phyloP scores from a whole-genome alignment of 2,797 vertebrate genomes.

The Oryzias dopingdopingensis region DNA sequence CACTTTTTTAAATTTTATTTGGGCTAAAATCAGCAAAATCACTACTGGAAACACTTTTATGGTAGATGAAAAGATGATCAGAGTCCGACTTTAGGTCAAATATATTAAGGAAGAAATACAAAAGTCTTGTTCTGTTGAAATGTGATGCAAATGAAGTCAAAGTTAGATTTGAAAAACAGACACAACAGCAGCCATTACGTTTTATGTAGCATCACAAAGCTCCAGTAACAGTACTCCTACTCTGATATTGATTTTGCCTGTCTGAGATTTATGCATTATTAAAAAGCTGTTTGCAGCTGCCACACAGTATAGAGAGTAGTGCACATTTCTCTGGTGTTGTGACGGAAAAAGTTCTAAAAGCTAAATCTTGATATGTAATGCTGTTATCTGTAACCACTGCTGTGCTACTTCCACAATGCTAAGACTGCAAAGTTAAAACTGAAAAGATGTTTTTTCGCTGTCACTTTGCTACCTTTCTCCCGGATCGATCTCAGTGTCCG shows the following conservation, averaged over 20 bases:
- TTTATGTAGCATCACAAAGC: constrained; percentile 57
- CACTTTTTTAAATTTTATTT: too few relatives aligned
- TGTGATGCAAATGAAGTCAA: constrained; percentile 8
- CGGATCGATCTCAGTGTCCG: constrained; percentile 55
- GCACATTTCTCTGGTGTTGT: constrained; percentile 20
- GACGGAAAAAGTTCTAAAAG: not conserved
- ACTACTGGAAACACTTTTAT: too few relatives aligned
- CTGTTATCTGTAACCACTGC: constrained; percentile 1
- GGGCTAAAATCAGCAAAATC: too few relatives aligned
- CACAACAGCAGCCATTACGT: constrained; percentile 73
- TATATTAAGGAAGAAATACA: too few relatives aligned
- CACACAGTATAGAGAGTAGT: constrained; percentile 19
- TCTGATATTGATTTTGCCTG: constrained; percentile 58
- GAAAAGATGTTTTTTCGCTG: constrained; percentile 38
- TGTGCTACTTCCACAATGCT: not conserved
- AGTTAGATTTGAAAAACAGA: constrained; percentile 12
- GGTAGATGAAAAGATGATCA: too few relatives aligned
- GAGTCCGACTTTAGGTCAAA: too few relatives aligned
- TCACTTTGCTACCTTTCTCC: constrained; percentile 46
- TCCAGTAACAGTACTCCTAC: constrained; percentile 34
- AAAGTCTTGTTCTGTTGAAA: too few relatives aligned
- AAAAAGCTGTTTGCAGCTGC: constrained; percentile 51
- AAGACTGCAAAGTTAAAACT: constrained; percentile 10
- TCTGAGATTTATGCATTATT: constrained; percentile 65
- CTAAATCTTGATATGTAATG: not conserved